Conservation (phyloP, 2,888 invertebrate genomes). For the Zelleria hepariella region DNA sequence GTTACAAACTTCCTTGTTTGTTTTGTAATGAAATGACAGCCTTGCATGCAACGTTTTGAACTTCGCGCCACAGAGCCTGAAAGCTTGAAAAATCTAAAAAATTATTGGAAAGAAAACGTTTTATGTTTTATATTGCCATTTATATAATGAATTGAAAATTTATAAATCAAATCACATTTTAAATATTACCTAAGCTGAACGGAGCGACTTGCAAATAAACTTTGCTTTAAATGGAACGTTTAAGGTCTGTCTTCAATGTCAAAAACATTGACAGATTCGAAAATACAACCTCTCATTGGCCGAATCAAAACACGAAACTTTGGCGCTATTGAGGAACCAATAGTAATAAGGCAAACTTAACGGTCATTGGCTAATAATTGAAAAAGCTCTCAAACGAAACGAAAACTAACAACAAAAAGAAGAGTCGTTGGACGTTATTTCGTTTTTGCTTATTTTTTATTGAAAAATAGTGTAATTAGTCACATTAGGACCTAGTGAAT, state of each 20-base stretch:
- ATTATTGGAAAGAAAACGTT: too few species aligned
- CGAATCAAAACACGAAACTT: neutral
- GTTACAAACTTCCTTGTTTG: neutral
- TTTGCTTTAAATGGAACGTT: neutral
- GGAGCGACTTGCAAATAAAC: too few species aligned
- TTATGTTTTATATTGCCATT: too few species aligned
- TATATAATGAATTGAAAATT: too few species aligned
- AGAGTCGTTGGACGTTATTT: neutral
- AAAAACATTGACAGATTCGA: neutral
- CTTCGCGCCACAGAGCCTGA: too few species aligned
- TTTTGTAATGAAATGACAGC: neutral
- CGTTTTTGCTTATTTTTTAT: neutral
- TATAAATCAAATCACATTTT: too few species aligned
- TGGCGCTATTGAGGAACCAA: neutral
- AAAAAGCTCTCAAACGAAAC: neutral
- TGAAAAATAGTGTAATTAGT: neutral
- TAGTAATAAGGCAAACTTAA: neutral
- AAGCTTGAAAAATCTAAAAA: too few species aligned
- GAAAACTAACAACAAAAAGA: neutral
- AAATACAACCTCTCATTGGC: neutral
- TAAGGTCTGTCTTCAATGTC: neutral
- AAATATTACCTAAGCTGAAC: too few species aligned
- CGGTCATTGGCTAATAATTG: neutral
- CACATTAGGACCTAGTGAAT: neutral
- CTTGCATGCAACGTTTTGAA: too few species aligned